Base-by-base conservation (phyloP, 2,797 vertebrate genomes). In the Xyrichtys novacula region DNA sequence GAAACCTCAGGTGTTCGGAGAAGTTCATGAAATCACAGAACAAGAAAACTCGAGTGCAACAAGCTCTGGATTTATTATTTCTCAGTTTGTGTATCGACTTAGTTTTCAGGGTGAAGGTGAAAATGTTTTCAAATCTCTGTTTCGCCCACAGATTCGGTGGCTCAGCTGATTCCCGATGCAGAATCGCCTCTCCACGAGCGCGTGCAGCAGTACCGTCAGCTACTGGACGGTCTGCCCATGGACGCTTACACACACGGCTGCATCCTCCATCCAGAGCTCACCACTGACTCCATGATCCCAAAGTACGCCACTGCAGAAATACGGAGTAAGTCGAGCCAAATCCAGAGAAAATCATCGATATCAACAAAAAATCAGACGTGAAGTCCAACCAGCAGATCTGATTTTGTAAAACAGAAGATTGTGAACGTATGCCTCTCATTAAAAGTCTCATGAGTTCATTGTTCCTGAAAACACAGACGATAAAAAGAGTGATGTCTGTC, bases 241-340 rank as follows among this genome's bases (percentile, higher is more conserved):
- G 98, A 99, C 0, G 98, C 96, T 64, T 99, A 99, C 94, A 99
- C 98, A 0, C 98, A 99, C 3, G 98, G 98, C 91, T 99, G 98
- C 91, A 99, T 99, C 93, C 96, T 99, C 74, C 98, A 99, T 79
- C 98, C 98, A 0, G 98, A 99, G 90, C 96, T 99, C 92, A 99
- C 98, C 89, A 95, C 94, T 0, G 98, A 99, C 94, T 99, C 98
- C 88, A 99, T 99, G 98, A 99, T 99, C 94, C 98, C 98, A 94
- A 99, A 99, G 96, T 99, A 99, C 57, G 98, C 98, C 94, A 99
- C 97, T 19, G 96, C 96, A 76, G 98, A 99, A 95, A 99, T 99
- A 94, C 97, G 98, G 91, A 96, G 98, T 99, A 97, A 99, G 98
- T 99, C 74, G 89, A 74, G 79, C 71, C 43, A 25, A 7, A 46